Conservation (phyloP, 1,140 invertebrate species). For the Macrostomum lignano region DNA sequence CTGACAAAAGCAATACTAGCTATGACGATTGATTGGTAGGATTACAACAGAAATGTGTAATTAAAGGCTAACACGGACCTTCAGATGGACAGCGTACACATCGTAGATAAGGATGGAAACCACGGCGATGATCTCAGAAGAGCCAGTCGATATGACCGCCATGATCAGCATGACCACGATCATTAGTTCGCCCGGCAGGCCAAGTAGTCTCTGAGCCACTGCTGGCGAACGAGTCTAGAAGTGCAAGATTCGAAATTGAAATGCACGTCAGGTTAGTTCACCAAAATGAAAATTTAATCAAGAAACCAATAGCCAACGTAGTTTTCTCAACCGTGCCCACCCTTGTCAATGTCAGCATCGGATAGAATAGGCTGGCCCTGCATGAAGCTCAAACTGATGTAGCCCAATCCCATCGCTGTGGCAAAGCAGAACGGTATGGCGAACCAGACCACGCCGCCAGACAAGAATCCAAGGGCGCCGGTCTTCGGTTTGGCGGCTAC, state of each 20-base stretch:
- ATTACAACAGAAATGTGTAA: constrained; percentile 1
- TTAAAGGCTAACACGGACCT: constrained; percentile 11
- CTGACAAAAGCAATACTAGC: too few species aligned
- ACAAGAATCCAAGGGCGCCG: constrained; percentile 23
- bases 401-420: constrained; percentile 24
- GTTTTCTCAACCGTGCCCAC: constrained; percentile 10
- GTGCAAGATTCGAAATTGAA: too few species aligned
- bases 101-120: constrained; percentile 28
- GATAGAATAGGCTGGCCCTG: constrained; percentile 12
- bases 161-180: constrained; percentile 22
- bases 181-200: constrained; percentile 15
- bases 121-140: constrained; percentile 26
- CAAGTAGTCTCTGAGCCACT: too few species aligned
- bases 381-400: constrained; percentile 14
- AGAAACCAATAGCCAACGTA: too few species aligned
- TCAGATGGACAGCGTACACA: constrained; percentile 24
- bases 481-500: constrained; percentile 23
- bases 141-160: constrained; percentile 26
- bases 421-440: constrained; percentile 25
- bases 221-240: too few species aligned
- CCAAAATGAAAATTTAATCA: too few species aligned
- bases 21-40: too few species aligned
- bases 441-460: constrained; percentile 26
- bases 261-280: too few species aligned
- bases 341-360: constrained; percentile 13